Percentiles rank a stretch among this genome's conserved stretches.
These are phyloP conservation scores for Erebia palarica DNA, from an alignment of 2,888 invertebrate species.

Conservation along the genomic window DNA sequence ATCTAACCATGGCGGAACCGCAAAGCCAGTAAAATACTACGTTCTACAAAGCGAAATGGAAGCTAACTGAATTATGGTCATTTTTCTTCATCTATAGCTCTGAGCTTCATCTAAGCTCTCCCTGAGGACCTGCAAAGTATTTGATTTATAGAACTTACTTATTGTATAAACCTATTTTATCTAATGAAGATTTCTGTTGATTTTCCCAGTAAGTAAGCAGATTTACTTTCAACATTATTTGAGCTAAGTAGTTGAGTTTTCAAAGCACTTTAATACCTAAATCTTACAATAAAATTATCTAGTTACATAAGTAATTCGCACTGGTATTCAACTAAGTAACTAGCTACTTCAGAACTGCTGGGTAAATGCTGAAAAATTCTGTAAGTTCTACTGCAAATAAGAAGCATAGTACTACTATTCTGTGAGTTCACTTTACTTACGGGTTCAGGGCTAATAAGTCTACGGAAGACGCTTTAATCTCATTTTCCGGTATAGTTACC, in stretches of 20 bases:
- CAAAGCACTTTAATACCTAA: neutral
- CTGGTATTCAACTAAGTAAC: neutral
- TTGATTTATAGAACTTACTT: slow-evolving; percentile 78
- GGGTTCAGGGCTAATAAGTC: too few species aligned
- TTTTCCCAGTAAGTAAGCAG: slow-evolving; percentile 1
- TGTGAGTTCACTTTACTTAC: too few species aligned
- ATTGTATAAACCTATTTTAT: slow-evolving; percentile 75
- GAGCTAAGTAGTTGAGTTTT: neutral
- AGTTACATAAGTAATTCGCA: neutral
- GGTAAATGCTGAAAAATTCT: too few species aligned
- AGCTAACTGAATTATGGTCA: slow-evolving; percentile 73
- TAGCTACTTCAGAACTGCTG: too few species aligned
- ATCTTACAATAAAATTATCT: neutral
- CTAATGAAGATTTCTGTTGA: slow-evolving; percentile 64
- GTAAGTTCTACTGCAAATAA: too few species aligned
- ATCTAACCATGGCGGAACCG: too few species aligned
- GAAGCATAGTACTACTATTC: too few species aligned
- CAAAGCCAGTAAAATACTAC: slow-evolving; percentile 42
- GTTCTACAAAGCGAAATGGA: slow-evolving; percentile 55
- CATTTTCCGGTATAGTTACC: too few species aligned
- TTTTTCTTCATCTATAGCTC: slow-evolving; percentile 76
- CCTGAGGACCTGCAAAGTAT: slow-evolving; percentile 66
- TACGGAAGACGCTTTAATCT: too few species aligned
- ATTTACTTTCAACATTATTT: neutral
- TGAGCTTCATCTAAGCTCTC: slow-evolving; percentile 46